phyloP scores from a whole-genome alignment of 1,140 invertebrate genomes.

The Cydia pomonella region DNA sequence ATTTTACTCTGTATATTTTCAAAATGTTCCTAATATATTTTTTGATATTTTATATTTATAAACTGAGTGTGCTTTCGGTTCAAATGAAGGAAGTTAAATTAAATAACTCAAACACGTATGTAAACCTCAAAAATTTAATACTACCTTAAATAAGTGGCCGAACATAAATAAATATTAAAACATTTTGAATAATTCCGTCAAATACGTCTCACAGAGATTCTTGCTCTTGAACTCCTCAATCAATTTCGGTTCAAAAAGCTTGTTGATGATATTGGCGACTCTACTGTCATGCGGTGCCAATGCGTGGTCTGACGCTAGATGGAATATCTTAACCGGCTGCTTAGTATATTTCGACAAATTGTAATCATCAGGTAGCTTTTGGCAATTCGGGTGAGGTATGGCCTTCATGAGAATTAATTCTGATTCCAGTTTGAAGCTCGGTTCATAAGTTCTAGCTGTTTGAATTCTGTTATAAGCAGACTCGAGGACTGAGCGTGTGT shows the following conservation, averaged over 20 bases:
- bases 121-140: not conserved
- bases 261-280: slow-evolving; percentile 43
- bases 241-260: slow-evolving; percentile 36
- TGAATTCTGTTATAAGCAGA: slow-evolving; percentile 41
- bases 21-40: too few species aligned
- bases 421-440: slow-evolving; percentile 42
- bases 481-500: slow-evolving; percentile 38
- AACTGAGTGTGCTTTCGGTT: not conserved
- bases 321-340: slow-evolving; percentile 38
- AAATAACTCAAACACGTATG: not conserved
- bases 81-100: not conserved
- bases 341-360: slow-evolving; percentile 42
- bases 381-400: slow-evolving; percentile 34
- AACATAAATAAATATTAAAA: not conserved
- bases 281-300: slow-evolving; percentile 40
- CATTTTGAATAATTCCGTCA: slow-evolving; percentile 30
- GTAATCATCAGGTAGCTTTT: slow-evolving; percentile 41
- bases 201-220: slow-evolving; percentile 41
- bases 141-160: slow-evolving; percentile 6
- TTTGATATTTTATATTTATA: too few species aligned
- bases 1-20: too few species aligned
- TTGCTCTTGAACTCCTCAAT: slow-evolving; percentile 43
- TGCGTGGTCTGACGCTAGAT: slow-evolving; percentile 40
- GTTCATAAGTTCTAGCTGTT: slow-evolving; percentile 40
- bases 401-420: slow-evolving; percentile 45